Base-by-base conservation (phyloP, 2,888 invertebrate genomes). In the Leuctra nigra region DNA sequence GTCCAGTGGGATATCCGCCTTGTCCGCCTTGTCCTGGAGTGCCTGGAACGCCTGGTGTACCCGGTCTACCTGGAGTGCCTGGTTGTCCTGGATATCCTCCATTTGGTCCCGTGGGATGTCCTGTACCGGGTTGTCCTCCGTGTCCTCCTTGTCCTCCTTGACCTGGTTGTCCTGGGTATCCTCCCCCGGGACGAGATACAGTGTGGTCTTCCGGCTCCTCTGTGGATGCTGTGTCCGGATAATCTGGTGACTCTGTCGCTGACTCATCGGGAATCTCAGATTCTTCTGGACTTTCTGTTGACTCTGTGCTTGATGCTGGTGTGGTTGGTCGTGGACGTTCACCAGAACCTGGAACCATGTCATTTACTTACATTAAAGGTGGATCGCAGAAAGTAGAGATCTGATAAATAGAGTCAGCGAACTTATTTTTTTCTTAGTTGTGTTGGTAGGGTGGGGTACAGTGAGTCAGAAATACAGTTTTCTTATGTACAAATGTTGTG, bases 61-160 rank as follows among this genome's bases (percentile, higher is more conserved):
- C 66, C 2, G 66, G 66, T 0, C 61, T 13, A 1, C 67, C 68
- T 25, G 67, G 66, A 4, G 61, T 54, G 4, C 66, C 68, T 14
- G 65, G 67, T 59, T 56, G 55, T 23, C 61, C 61, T 53, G 52
- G 63, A 38, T 44, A 33, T 11, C 59, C 50, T 11, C 41, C 4
- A 54, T 79, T 38, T 38, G 55, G 36, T 18, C 57, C 57, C 33
- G 33, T 53, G 16, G 54, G 59, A 6, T 16, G 20, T 48, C 48
- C 69, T 16, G 72, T 71, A 56, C 69, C 69, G 1, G 69, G 68
- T 2, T 67, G 66, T 38, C 70, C 70, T 25, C 57, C 58, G 2
- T 67, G 67, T 47, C 69, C 64, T 1, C 69, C 70, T 7, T 24
- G 29, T 24, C 62, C 59, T n/a, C 61, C 61, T 11, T 60, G 59